phyloP scores from a whole-genome alignment of 2,888 invertebrate genomes.

The Epistrophe eligans region DNA sequence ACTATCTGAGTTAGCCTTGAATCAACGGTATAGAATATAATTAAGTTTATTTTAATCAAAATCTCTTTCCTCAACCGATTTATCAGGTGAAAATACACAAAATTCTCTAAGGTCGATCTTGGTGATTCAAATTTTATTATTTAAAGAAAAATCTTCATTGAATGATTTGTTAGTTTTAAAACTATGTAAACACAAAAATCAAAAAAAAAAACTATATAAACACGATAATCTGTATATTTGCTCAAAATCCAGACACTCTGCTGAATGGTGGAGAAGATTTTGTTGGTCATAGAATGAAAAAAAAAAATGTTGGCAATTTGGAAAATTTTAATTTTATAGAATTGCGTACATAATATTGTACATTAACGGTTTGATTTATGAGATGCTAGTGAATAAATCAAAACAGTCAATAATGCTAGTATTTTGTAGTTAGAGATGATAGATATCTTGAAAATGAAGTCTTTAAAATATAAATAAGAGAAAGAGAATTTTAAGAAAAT shows the following conservation, averaged over 20 bases:
- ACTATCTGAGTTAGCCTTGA: neutral
- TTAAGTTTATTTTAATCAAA: neutral
- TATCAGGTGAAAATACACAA: conserved; percentile 28
- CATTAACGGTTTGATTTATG: conserved; percentile 41
- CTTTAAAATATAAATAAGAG: neutral
- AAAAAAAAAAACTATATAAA: conserved; percentile 13
- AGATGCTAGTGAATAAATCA: conserved; percentile 25
- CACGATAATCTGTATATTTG: neutral
- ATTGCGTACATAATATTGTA: neutral
- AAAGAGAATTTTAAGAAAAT: too few species aligned
- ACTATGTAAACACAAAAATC: conserved; percentile 28
- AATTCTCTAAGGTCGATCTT: conserved; percentile 9
- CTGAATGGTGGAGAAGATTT: conserved; percentile 46
- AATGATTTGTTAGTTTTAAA: conserved; percentile 48
- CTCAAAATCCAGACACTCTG: conserved; percentile 44
- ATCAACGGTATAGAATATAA: neutral
- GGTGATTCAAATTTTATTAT: conserved; percentile 9
- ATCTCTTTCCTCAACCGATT: neutral
- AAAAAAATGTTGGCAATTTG: conserved; percentile 18
- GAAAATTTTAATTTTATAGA: conserved; percentile 39
- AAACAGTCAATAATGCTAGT: neutral
- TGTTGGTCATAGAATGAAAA: conserved; percentile 16
- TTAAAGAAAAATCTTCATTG: neutral
- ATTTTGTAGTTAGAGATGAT: neutral
- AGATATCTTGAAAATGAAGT: neutral